Evolutionary conservation across 1,140 invertebrate species (phyloP).

Genomic region (Papilio helenus): DNA sequence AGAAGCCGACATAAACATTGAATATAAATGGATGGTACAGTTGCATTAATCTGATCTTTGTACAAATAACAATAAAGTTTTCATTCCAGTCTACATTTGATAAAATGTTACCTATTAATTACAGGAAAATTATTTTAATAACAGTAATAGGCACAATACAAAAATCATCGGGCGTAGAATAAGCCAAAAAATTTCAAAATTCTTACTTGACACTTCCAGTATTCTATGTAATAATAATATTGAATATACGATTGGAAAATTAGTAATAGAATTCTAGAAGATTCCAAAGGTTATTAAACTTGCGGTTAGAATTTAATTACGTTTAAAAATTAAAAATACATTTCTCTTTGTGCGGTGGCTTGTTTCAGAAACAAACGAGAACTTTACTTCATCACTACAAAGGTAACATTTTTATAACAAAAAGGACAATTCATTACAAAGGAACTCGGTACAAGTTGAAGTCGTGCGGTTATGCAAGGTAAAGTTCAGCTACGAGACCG

Average conservation of each 20-base stretch:
- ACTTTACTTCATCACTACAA: conserved; percentile 15
- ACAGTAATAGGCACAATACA: too few relatives aligned
- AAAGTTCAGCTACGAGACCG: conserved; percentile 13
- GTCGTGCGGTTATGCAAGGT: conserved; percentile 29
- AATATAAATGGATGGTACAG: conserved; percentile 6
- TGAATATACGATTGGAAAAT: too few relatives aligned
- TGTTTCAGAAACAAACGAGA: conserved; percentile 12
- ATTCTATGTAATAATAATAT: too few relatives aligned
- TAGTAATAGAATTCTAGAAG: not conserved
- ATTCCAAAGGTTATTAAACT: not conserved
- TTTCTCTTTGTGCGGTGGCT: not conserved
- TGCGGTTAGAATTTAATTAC: not conserved
- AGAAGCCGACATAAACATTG: not conserved
- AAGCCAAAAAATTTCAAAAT: not conserved
- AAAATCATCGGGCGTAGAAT: not conserved
- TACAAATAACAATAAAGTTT: not conserved
- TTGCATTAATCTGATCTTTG: not conserved
- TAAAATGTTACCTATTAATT: too few relatives aligned
- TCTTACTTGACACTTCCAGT: too few relatives aligned
- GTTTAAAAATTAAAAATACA: not conserved
- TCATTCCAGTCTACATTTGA: too few relatives aligned
- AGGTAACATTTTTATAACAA: conserved; percentile 14
- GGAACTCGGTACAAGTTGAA: conserved; percentile 2
- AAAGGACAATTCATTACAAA: conserved; percentile 26
- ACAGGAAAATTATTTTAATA: too few relatives aligned